A percentile compares a stretch with the other conserved stretches of the same genome.
Conservation (phyloP, 2,113 vertebrate genomes). For the Periophthalmodon schlosseri region DNA sequence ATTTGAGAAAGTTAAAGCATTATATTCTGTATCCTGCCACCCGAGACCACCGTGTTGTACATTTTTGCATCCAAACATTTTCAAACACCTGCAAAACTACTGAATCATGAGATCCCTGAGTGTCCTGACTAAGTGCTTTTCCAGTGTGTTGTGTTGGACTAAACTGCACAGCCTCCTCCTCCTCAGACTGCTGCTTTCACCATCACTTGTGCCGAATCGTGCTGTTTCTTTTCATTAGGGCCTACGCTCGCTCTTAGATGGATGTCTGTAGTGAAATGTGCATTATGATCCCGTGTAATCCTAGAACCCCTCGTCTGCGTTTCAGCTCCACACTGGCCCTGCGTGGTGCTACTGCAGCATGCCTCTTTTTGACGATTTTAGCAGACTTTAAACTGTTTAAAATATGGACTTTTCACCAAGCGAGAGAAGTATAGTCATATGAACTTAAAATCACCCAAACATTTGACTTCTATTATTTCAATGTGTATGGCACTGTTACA, state of each 20-base stretch:
- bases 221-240: conserved; percentile 59
- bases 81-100: conserved; percentile 46
- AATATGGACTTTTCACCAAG: conserved; percentile 36
- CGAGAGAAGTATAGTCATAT: conserved; percentile 35
- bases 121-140: conserved; percentile 54
- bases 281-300: conserved; percentile 57
- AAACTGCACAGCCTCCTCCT: conserved; percentile 32
- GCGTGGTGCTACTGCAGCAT: conserved; percentile 23
- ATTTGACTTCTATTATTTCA: neutral
- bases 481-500: too few relatives aligned
- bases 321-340: conserved; percentile 32
- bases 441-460: neutral
- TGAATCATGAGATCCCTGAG: conserved; percentile 49
- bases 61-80: conserved; percentile 27
- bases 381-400: conserved; percentile 69
- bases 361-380: conserved; percentile 57
- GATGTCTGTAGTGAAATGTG: conserved; percentile 52
- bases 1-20: too few relatives aligned
- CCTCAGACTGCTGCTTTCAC: conserved; percentile 45
- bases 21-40: neutral
- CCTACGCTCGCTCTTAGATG: conserved; percentile 51
- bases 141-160: conserved; percentile 36
- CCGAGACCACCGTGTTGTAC: neutral
- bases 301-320: conserved; percentile 47
- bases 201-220: conserved; percentile 28